A percentile compares a stretch with the other conserved stretches of the same genome.
phyloP scores from a whole-genome alignment of 2,113 vertebrate species.

The Cryptotis parvus region DNA sequence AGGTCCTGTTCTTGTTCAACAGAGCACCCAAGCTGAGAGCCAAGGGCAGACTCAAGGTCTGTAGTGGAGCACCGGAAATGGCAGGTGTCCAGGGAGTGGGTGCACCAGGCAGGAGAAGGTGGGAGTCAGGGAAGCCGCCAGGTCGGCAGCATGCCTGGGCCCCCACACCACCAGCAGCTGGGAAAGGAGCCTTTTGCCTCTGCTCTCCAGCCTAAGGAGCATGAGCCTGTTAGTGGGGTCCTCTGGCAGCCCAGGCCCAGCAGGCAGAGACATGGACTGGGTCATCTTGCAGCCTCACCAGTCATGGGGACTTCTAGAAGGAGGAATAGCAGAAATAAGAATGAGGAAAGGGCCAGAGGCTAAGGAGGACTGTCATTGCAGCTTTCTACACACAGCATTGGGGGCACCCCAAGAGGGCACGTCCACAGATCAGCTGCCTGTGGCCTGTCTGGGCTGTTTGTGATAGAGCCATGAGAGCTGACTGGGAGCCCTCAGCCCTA shows the following conservation, averaged over 20 bases:
- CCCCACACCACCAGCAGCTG: neutral
- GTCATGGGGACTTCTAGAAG: neutral
- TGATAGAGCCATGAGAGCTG: neutral
- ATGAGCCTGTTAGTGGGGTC: neutral
- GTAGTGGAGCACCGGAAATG: too few species aligned
- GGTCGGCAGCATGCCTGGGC: neutral
- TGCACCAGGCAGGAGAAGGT: neutral
- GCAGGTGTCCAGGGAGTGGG: neutral
- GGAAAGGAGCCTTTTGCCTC: too few species aligned
- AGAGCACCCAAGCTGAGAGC: neutral
- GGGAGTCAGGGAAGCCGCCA: neutral
- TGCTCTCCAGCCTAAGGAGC: too few species aligned
- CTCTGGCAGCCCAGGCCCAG: neutral
- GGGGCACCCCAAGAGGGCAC: neutral
- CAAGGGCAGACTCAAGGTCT: too few species aligned
- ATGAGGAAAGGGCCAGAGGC: neutral
- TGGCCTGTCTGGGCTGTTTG: neutral
- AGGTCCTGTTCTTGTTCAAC: neutral
- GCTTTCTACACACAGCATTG: neutral
- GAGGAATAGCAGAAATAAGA: neutral
- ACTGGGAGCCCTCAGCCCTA: fast-evolving
- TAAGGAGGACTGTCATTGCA: fast-evolving
- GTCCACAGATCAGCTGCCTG: neutral
- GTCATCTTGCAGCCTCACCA: neutral
- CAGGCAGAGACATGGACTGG: neutral